Evolutionary conservation across 1,140 invertebrate species (phyloP).

Genomic region (Stegodyphus mimosarum): DNA sequence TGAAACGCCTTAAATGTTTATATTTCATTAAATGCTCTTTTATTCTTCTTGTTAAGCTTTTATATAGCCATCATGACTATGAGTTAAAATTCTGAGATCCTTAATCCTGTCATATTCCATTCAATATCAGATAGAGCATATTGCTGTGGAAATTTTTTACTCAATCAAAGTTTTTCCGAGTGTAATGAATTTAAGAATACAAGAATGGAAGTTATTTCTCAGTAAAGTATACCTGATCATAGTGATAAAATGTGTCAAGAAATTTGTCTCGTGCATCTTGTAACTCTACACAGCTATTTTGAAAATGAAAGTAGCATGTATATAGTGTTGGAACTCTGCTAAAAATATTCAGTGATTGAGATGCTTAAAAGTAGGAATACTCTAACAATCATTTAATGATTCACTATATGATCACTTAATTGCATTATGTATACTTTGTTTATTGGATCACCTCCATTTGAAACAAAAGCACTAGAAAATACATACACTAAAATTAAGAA

Average conservation of each 20-base stretch:
- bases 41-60: no score
- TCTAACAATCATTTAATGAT: constrained; percentile 77
- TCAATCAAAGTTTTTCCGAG: constrained; percentile 95
- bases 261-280: constrained; percentile 92
- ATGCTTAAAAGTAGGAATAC: constrained; percentile 75
- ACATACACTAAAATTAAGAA: constrained; percentile 75
- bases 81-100: no score
- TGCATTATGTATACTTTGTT: constrained; percentile 75
- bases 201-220: constrained; percentile 83
- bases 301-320: constrained; percentile 95
- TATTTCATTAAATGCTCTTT: no score
- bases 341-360: constrained; percentile 82
- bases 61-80: no score
- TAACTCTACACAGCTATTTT: constrained; percentile 93
- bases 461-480: constrained; percentile 74
- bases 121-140: constrained; percentile 79
- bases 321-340: constrained; percentile 95
- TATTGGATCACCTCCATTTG: constrained; percentile 78
- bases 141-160: constrained; percentile 79
- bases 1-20: no score
- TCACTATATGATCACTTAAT: constrained; percentile 73
- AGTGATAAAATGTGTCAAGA: constrained; percentile 82
- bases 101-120: constrained; percentile 87
- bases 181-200: constrained; percentile 94
- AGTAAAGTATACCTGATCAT: constrained; percentile 97